phyloP scores from a whole-genome alignment of 2,797 vertebrate species.

The Acanthurus lineatus region DNA sequence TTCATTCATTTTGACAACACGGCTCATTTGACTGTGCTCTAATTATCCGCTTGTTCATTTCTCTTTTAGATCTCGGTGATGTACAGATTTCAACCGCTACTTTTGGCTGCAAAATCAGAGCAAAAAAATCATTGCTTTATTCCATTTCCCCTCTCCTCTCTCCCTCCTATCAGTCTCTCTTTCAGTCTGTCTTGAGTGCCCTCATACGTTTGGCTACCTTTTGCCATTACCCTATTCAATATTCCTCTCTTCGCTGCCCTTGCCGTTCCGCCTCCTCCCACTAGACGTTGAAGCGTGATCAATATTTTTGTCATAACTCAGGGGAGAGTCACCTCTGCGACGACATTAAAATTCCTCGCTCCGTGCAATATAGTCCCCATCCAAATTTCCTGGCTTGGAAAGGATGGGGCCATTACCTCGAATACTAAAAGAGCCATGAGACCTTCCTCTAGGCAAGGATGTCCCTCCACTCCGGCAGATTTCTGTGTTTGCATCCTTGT shows the following conservation, averaged over 20 bases:
- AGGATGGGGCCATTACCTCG: slow-evolving; percentile 52
- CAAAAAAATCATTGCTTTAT: slow-evolving; percentile 1
- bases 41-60: slow-evolving; percentile 34
- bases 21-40: slow-evolving; percentile 39
- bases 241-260: slow-evolving; percentile 73
- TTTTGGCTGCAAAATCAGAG: slow-evolving; percentile 12
- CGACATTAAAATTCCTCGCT: slow-evolving; percentile 72
- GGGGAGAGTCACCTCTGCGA: slow-evolving; percentile 73
- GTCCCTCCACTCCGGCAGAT: slow-evolving; percentile 29
- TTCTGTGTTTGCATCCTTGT: slow-evolving; percentile 28
- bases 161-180: slow-evolving; percentile 16
- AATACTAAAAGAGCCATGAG: slow-evolving; percentile 62
- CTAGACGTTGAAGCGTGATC: slow-evolving; percentile 66
- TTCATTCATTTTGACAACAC: slow-evolving; percentile 38
- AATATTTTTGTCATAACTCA: slow-evolving; percentile 81
- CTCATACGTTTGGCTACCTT: slow-evolving; percentile 58
- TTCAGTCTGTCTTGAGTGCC: slow-evolving; percentile 32
- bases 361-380: slow-evolving; percentile 47
- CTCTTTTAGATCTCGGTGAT: slow-evolving; percentile 7
- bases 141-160: not conserved
- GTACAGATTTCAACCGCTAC: not conserved
- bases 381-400: slow-evolving; percentile 53
- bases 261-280: slow-evolving; percentile 53
- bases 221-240: slow-evolving; percentile 60
- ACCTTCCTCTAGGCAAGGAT: slow-evolving; percentile 51